Conservation (phyloP, 2,888 invertebrate species). For the Dyspetes luteomarginatus region DNA sequence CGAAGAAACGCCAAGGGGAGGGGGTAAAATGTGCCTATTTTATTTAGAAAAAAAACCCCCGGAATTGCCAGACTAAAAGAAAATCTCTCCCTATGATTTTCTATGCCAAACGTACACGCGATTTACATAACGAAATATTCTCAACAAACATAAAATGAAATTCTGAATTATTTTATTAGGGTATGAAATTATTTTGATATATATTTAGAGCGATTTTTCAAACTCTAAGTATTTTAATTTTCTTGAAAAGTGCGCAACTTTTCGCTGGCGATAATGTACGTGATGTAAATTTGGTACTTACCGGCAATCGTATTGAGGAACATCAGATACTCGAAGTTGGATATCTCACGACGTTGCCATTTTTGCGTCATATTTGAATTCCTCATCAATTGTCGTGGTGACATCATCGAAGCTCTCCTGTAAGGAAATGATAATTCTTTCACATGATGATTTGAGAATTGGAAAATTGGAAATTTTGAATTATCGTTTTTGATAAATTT, state of each 20-base stretch:
- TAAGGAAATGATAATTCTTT: conserved; percentile 66
- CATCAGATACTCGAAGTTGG: conserved; percentile 99
- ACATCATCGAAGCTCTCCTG: conserved; percentile 98
- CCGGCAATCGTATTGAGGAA: conserved; percentile 99
- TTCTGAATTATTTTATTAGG: no score
- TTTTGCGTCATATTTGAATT: conserved; percentile 99
- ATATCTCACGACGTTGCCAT: conserved; percentile 99
- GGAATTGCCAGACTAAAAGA: conserved; percentile 25
- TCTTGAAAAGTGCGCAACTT: no score
- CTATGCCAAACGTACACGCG: no score
- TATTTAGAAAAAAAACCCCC: conserved; percentile 29
- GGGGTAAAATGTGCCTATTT: conserved; percentile 38
- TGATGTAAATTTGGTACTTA: no score
- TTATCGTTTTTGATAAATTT: background rate
- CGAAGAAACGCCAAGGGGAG: no score
- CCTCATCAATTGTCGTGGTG: conserved; percentile 98
- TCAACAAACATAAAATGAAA: no score
- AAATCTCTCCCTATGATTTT: conserved; percentile 77
- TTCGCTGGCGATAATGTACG: no score
- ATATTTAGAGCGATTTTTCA: no score
- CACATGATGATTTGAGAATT: background rate
- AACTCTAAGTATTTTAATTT: no score
- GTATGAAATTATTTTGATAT: no score
- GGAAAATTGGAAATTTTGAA: background rate
- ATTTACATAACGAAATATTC: no score